Base-by-base conservation (phyloP, 2,888 invertebrate species). In the Phlogophora meticulosa region DNA sequence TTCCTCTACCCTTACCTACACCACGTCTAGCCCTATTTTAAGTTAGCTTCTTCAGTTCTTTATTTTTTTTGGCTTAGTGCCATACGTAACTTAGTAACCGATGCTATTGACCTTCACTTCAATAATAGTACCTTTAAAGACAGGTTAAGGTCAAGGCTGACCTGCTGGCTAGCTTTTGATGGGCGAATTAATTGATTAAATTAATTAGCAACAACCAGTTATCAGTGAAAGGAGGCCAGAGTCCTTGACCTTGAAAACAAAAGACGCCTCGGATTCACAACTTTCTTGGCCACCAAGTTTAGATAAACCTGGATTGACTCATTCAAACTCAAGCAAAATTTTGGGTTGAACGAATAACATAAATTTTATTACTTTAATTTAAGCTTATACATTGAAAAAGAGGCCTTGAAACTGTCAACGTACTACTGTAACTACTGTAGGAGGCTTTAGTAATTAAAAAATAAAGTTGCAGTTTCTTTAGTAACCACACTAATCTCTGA, bases 51-150 rank as follows among this genome's bases (percentile, higher is more conserved):
- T 71, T 61, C n/a, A 49, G n/a, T 49, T 28, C 28, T 63, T 64
- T n/a, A n/a, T n/a, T n/a, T 24, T 49, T 55, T 74, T 55, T 59
- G 74, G 49, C 74, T 45, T 55, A n/a, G 36, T 67, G 72, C 68
- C 60, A 56, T 52, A 52, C 43, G 38, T 60, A 56, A 28, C 55
- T 51, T 32, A 42, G 69, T 48, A 62, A 34, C 52, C 34, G 38
- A 62, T 48, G 46, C 34, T 45, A 46, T 22, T 53, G 72, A 72
- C 72, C 72, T 75, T 62, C 48, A 13, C 9, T 43, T 3, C 51
- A n/a, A 73, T n/a, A 49, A 40, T 43, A 40, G 17, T 55, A 55
- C 62, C 48, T 75, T 43, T 48, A n/a, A 15, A 51, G 38, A 52
- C 20, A 48, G 15, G 34, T 34, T 42, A 9, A 45, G 49, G 74